phyloP scores from a whole-genome alignment of 2,888 invertebrate species.

The Clusia tigrina region DNA sequence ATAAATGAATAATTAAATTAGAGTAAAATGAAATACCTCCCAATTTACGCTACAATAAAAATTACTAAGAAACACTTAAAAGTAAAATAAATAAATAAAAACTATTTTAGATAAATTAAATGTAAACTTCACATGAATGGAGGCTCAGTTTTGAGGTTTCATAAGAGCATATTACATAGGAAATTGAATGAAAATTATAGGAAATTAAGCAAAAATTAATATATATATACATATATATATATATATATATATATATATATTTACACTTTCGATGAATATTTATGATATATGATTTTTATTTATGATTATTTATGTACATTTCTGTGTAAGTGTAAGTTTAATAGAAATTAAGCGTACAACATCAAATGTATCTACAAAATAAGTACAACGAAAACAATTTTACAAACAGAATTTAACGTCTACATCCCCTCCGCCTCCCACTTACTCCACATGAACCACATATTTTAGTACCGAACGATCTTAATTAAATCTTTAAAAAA shows the following conservation, averaged over 20 bases:
- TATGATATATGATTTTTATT: constrained; percentile 47
- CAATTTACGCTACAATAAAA: constrained; percentile 34
- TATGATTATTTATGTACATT: too few species aligned
- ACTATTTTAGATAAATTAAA: constrained; percentile 52
- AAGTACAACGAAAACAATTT: constrained; percentile 12
- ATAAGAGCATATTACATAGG: too few species aligned
- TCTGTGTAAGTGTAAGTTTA: too few species aligned
- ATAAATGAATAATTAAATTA: too few species aligned
- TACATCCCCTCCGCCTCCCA: too few species aligned
- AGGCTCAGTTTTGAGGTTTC: constrained; percentile 58
- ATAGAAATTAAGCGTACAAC: constrained; percentile 14
- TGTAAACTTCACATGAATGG: constrained; percentile 32
- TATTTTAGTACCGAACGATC: too few species aligned
- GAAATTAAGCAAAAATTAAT: neutral
- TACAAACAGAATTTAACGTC: too few species aligned
- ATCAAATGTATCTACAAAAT: constrained; percentile 9
- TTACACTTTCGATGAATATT: constrained; percentile 9
- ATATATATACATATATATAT: constrained; percentile 10
- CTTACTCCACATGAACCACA: too few species aligned
- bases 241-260: constrained; percentile 23
- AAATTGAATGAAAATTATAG: neutral
- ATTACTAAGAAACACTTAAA: constrained; percentile 34
- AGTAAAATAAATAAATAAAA: constrained; percentile 18
- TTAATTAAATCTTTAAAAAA: too few species aligned
- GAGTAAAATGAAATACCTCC: constrained; percentile 50